Base-by-base conservation (phyloP, 2,113 vertebrate species). In the Lipotes vexillifer region DNA sequence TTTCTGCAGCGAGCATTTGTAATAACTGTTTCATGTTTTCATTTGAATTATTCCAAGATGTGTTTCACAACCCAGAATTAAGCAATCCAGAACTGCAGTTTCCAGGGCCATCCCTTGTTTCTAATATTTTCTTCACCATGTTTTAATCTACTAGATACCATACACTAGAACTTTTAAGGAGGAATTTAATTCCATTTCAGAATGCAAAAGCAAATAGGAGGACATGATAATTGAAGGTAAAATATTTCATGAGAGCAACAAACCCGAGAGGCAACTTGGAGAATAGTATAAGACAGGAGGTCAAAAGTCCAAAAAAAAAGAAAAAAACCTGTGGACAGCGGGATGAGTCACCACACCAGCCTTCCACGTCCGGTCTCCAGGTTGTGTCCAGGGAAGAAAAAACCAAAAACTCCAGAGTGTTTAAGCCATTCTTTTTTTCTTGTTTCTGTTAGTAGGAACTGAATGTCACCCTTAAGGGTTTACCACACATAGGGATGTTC, bases 121-220 rank as follows among this genome's bases (percentile, higher is more conserved):
- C 63, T 74, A 21, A 66, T 57, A 46, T 72, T 66, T 41, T 65
- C 25, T 72, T 90, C 14, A 38, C 57, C 49, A 10, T 90, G 41
- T 49, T 65, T 72, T 55, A 41, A 81, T 55, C 25, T 31, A 66
- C 17, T 31, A 33, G 17, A 33, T 21, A 20, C 7, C 2, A 20
- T 5, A 38, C 33, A 63, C 65, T 72, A 20, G 81, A 94, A 74
- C 36, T 36, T 41, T 46, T 10, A 75, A 94, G 74, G 38, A 41
- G 20, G 29, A 86, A 49, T 71, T 86, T 57, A 23, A 44, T 21
- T 90, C 36, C 38, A 38, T 59, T 38, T 82, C 57, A n/a, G 27
- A 94, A 82, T 86, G n/a, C 46, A 81, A 91, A 90, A 96, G 36
- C 36, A 86, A 84, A 78, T n/a, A 77, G 41, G 13, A 93, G 41